Conservation (phyloP, 2,888 invertebrate genomes). For the Anarsia innoxiella region DNA sequence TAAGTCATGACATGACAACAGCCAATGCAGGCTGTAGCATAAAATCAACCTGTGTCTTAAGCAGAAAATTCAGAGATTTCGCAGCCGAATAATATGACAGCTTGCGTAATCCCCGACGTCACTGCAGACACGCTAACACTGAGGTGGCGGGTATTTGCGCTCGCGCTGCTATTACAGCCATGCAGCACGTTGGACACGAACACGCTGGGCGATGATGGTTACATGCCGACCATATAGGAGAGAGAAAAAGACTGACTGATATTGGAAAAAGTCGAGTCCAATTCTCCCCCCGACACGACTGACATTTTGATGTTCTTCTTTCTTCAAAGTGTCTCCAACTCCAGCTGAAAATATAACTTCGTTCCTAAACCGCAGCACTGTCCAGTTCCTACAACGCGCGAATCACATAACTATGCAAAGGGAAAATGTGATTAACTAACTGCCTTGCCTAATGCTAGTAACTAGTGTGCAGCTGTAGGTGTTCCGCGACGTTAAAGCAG, state of each 20-base stretch:
- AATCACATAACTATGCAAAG: conserved; percentile 44
- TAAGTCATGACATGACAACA: too few species aligned
- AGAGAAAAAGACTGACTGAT: conserved; percentile 87
- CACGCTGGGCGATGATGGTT: conserved; percentile 35
- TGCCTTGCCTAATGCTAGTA: too few species aligned
- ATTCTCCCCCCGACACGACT: conserved; percentile 79
- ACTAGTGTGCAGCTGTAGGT: conserved; percentile 28
- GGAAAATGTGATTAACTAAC: conserved; percentile 36
- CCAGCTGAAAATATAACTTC: conserved; percentile 36
- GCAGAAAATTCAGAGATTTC: conserved; percentile 72
- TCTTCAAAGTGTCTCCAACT: conserved; percentile 30
- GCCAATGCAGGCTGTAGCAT: too few species aligned
- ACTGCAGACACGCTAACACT: conserved; percentile 61
- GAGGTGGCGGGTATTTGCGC: conserved; percentile 16
- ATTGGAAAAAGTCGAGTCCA: conserved; percentile 76
- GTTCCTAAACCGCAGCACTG: conserved; percentile 21
- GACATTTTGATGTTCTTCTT: conserved; percentile 40
- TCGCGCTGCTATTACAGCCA: conserved; percentile 14
- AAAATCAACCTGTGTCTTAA: too few species aligned
- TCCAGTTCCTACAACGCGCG: conserved; percentile 18
- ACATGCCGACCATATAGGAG: conserved; percentile 80
- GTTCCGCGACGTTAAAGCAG: conserved; percentile 19
- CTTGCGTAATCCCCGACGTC: conserved; percentile 70
- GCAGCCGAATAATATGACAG: conserved; percentile 62
- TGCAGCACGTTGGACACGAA: conserved; percentile 4